Base-by-base conservation (phyloP, 2,888 invertebrate species). In the Drosophila pseudotalamancana region DNA sequence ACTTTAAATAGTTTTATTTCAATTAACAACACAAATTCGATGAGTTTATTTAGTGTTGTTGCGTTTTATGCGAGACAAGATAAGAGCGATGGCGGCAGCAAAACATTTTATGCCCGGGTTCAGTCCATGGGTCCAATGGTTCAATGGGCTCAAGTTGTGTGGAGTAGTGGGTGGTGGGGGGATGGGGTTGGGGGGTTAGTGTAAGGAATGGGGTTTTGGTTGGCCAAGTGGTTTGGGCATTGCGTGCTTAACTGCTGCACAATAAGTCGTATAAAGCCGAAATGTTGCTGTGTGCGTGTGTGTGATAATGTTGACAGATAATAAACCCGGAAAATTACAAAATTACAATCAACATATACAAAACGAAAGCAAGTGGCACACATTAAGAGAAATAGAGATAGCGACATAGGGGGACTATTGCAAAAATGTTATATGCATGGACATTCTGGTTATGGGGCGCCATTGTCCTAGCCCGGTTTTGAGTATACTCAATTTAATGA, bases 281-380 rank as follows among this genome's bases (percentile, higher is more conserved):
- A 72, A 50, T 55, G 59, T 21, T 9, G 39, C 32, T 43, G 56
- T 68, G 64, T 61, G 59, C 56, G 59, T 67, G 67, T 71, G 81
- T 87, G 81, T 68, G 81, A 81, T 83, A 82, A 85, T 87, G 87
- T 87, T 83, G 83, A 82, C 83, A 87, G 83, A 87, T 83, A 83
- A 87, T 87, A 83, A 87, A 83, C 86, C 87, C 73, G 71, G 73
- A 83, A 83, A 83, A 83, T 83, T 83, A 83, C 83, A 87, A 87
- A 87, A 83, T 83, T 83, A 87, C 83, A 82, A 85, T 81, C 75
- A 80, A 67, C 78, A 71, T 46, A 74, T 65, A 64, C 37, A 49
- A 32, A 57, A 39, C 64, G 21, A 61, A 29, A 31, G 37, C 56
- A 27, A 27, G 27, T n/a, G 23, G 34, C 14, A 51, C n/a, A 51